Evolutionary conservation across 2,113 vertebrate species (phyloP), one percentile per base, ranked within the genome.

Genomic region (Camelus dromedarius): DNA sequence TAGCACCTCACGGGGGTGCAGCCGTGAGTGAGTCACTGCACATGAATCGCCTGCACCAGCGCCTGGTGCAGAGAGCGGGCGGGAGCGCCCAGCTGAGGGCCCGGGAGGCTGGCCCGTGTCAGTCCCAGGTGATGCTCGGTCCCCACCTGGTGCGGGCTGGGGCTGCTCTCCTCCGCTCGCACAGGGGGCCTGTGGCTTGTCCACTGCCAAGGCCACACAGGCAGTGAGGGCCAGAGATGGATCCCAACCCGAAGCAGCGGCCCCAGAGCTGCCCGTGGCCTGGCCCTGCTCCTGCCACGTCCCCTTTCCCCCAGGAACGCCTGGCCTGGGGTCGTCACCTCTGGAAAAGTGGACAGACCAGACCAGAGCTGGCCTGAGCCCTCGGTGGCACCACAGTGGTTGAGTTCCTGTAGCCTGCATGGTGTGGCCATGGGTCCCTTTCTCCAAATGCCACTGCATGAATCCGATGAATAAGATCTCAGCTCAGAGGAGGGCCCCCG

Each of bases 61-160:
- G 8, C 69, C 70, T 1, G 22, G 70, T 0, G 82, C 15, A 3
- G 3, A 48, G 54, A 20, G 50, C 72, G 8, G 38, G 24, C 14
- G 0, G 20, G 46, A 76, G 13, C 0, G 1, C 28, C 35, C 0
- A 3, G 26, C 0, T 1, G 3, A 0, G 42, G 64, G 28, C 0
- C 0, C 3, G 3, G 1, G 30, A 0, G 5, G 11, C 19, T 54
- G 52, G 52, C 3, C 52, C 52, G 13, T 14, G 16, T 16, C 52
- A 2, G 42, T 50, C 52, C n/a, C 5, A 20, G 75, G 60, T 0
- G 20, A 22, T 42, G 5, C 22, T 0, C 5, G 18, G 89, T 30
- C 56, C 92, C 1, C 13, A 8, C 6, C 46, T 0, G 9, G 35
- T 42, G 26, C 35, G 22, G 62, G 9, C 0, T 1, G 7, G 10